Conservation (phyloP, 2,113 vertebrate genomes). For the Picathartes gymnocephalus region DNA sequence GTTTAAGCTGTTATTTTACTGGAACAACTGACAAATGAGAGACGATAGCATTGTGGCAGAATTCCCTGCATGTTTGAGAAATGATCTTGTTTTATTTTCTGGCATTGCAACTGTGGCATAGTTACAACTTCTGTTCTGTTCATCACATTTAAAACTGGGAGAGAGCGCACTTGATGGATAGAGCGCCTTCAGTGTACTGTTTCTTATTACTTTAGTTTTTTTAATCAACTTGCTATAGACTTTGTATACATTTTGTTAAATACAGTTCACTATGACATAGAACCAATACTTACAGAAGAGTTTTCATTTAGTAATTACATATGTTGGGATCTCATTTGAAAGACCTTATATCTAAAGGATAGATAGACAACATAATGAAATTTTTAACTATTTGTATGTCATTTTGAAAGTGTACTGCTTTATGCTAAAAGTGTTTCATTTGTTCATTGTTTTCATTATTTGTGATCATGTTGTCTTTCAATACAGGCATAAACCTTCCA, state of each 20-base stretch:
- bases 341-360: constrained; percentile 75
- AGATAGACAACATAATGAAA: constrained; percentile 68
- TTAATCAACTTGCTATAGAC: constrained; percentile 79
- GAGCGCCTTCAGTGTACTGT: constrained; percentile 92
- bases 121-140: constrained; percentile 75
- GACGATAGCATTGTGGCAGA: constrained; percentile 74
- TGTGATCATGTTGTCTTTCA: constrained; percentile 95
- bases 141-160: constrained; percentile 68
- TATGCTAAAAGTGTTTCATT: constrained; percentile 81
- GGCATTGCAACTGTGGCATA: constrained; percentile 74
- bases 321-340: constrained; percentile 70
- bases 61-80: constrained; percentile 79
- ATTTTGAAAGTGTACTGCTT: constrained; percentile 84
- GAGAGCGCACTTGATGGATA: constrained; percentile 76
- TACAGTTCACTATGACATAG: constrained; percentile 73
- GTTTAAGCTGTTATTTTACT: constrained; percentile 78
- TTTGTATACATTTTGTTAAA: constrained; percentile 83
- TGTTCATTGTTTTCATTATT: constrained; percentile 84
- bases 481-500: constrained; percentile 92
- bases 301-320: constrained; percentile 77
- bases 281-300: constrained; percentile 58
- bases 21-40: constrained; percentile 73
- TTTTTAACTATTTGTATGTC: constrained; percentile 84
- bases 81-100: constrained; percentile 74
- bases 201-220: constrained; percentile 78